Evolutionary conservation across 2,797 vertebrate genomes (phyloP).

Genomic region (Natrix natrix): DNA sequence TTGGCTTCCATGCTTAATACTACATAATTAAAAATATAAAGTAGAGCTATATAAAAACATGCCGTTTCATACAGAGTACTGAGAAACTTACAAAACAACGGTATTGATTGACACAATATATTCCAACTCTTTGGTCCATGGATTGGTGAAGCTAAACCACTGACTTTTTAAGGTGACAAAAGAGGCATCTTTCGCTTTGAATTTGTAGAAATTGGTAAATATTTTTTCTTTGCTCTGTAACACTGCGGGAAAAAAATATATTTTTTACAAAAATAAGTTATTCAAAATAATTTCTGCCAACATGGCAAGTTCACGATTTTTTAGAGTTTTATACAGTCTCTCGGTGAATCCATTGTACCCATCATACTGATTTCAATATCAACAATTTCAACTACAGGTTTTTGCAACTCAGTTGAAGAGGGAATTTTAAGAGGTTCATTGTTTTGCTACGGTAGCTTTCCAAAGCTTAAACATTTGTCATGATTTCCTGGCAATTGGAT

Average conservation of each 20-base stretch:
- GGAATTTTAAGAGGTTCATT: too few species aligned
- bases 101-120: conserved; percentile 96
- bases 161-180: conserved; percentile 92
- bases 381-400: neutral
- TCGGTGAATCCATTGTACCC: neutral
- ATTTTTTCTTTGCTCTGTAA: conserved; percentile 94
- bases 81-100: conserved; percentile 89
- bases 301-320: neutral
- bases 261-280: neutral
- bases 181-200: conserved; percentile 90
- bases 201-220: conserved; percentile 91
- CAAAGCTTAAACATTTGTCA: neutral
- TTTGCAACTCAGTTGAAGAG: too few species aligned
- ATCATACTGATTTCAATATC: neutral
- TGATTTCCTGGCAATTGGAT: neutral
- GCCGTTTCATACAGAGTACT: neutral
- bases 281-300: neutral
- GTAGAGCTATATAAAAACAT: neutral
- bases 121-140: conserved; percentile 98
- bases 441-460: neutral
- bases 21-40: neutral
- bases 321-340: neutral
- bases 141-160: conserved; percentile 98
- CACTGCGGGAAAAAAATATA: conserved; percentile 70
- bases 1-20: neutral